Evolutionary conservation across 2,888 invertebrate species (phyloP).

Genomic region (Aleiodes leptofemur): DNA sequence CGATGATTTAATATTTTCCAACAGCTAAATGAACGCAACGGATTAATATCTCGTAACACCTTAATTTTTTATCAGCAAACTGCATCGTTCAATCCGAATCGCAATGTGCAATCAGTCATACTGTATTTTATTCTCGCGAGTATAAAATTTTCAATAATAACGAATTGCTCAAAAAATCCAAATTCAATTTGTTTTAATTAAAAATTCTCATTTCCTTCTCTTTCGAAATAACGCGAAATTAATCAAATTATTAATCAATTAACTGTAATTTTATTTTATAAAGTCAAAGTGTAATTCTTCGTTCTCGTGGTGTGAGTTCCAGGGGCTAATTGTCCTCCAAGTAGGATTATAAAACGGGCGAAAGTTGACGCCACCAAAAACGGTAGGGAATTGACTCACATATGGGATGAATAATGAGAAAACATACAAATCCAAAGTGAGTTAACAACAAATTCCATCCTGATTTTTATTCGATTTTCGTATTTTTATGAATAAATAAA

Average conservation of each 20-base stretch:
- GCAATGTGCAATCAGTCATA: constrained; percentile 12
- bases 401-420: constrained; percentile 42
- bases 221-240: too few relatives aligned
- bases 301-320: constrained; percentile 11
- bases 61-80: constrained; percentile 31
- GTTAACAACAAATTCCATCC: constrained; percentile 51
- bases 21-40: constrained; percentile 32
- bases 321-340: constrained; percentile 67
- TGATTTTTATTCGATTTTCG: constrained; percentile 38
- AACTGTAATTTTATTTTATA: not conserved
- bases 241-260: too few relatives aligned
- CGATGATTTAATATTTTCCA: constrained; percentile 43
- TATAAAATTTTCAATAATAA: too few relatives aligned
- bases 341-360: constrained; percentile 72
- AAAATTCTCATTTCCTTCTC: too few relatives aligned
- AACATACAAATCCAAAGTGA: constrained; percentile 12
- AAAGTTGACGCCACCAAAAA: constrained; percentile 71
- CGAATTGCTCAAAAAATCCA: too few relatives aligned
- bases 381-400: constrained; percentile 66
- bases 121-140: not conserved
- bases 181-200: too few relatives aligned
- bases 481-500: too few relatives aligned
- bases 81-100: constrained; percentile 7
- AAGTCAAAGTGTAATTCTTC: not conserved
- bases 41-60: constrained; percentile 43